Conservation (phyloP, 2,797 vertebrate genomes). For the Novumbra hubbsi region DNA sequence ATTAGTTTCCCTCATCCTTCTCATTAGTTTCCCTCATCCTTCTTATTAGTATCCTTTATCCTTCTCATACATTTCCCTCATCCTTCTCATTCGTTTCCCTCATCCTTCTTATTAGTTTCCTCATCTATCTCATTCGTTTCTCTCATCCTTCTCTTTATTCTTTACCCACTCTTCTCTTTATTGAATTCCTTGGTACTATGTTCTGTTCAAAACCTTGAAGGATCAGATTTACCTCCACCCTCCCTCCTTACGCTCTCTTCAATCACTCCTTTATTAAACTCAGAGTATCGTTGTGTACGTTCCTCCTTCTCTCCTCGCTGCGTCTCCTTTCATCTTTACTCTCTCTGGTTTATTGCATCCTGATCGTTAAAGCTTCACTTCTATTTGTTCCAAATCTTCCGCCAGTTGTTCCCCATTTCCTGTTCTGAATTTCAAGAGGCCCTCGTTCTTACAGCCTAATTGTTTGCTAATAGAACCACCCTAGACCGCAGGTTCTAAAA, state of each 20-base stretch:
- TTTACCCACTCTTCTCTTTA: not conserved
- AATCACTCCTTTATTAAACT: too few species aligned
- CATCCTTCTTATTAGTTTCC: too few species aligned
- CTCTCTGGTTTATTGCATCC: constrained; percentile 10
- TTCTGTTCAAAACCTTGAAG: too few species aligned
- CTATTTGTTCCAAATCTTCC: too few species aligned
- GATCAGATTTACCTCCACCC: not conserved
- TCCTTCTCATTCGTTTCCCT: too few species aligned
- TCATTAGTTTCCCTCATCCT: too few species aligned
- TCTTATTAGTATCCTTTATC: too few species aligned
- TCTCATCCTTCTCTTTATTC: not conserved
- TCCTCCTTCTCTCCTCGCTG: not conserved
- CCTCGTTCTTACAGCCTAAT: not conserved
- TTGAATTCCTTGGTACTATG: not conserved
- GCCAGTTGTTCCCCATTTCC: too few species aligned
- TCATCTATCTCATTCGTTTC: too few species aligned
- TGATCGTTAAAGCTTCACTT: too few species aligned
- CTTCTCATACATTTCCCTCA: too few species aligned
- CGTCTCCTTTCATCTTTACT: constrained; percentile 17
- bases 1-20: too few species aligned
- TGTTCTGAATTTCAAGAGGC: not conserved
- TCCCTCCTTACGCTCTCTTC: constrained; percentile 12
- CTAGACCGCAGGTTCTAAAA: not conserved
- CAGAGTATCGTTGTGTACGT: not conserved
- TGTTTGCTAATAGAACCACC: not conserved